phyloP scores from a whole-genome alignment of 2,113 vertebrate genomes.

The Pituophis catenifer region DNA sequence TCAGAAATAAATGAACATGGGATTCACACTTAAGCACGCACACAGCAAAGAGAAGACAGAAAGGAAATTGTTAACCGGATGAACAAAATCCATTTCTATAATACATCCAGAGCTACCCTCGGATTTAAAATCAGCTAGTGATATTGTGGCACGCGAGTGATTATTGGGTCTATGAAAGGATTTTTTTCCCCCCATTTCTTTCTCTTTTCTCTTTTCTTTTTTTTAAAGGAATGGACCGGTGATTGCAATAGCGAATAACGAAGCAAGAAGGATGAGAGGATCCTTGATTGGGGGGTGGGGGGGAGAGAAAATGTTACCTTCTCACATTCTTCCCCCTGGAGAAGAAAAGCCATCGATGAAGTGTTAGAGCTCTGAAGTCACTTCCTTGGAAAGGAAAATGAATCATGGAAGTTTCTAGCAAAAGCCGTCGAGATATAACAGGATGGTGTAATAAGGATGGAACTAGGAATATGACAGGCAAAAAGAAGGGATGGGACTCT shows the following conservation, averaged over 20 bases:
- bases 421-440: neutral
- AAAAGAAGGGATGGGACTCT: neutral
- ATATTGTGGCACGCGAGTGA: constrained; percentile 11
- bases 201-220: neutral
- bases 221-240: neutral
- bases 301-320: constrained; percentile 9
- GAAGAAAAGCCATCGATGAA: constrained; percentile 20
- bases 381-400: neutral
- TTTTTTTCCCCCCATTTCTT: neutral
- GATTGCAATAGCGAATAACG: constrained; percentile 30
- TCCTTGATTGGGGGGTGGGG: neutral
- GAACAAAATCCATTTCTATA: constrained; percentile 32
- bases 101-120: constrained; percentile 1
- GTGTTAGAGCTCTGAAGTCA: neutral
- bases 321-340: constrained; percentile 3
- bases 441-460: neutral
- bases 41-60: neutral
- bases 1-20: neutral
- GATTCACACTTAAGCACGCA: neutral
- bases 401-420: neutral
- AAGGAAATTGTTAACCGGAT: neutral
- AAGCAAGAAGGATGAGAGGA: constrained; percentile 3
- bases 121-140: constrained; percentile 42
- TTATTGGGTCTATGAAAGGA: constrained; percentile 20
- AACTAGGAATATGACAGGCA: neutral